Percentiles rank a stretch among this genome's conserved stretches.
These are phyloP conservation scores for Eupithecia insigniata DNA, from an alignment of 2,888 invertebrate genomes.

Conservation along the genomic window DNA sequence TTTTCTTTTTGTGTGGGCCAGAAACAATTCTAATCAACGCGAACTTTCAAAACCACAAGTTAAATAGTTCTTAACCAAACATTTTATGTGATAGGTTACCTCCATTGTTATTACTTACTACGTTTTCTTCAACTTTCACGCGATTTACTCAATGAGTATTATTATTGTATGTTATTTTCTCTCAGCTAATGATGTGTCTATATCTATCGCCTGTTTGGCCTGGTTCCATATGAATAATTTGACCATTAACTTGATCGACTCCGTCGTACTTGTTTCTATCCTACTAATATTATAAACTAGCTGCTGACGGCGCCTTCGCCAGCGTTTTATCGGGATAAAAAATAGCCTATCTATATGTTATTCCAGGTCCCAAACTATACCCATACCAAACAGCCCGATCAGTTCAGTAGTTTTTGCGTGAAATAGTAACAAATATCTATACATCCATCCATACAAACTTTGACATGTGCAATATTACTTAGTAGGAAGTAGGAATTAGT, in stretches of 20 bases:
- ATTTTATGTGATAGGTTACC: constrained; percentile 14
- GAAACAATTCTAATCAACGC: neutral
- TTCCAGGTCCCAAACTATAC: no score
- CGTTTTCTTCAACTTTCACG: constrained; percentile 29
- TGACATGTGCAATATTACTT: no score
- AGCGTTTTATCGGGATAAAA: no score
- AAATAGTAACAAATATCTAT: no score
- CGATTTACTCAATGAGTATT: constrained; percentile 19
- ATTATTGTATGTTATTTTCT: constrained; percentile 27
- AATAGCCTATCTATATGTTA: no score
- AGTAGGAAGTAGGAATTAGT: no score
- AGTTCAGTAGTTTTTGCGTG: no score
- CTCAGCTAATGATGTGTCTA: constrained; percentile 16
- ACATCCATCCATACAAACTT: no score
- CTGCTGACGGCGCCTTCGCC: no score
- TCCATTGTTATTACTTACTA: constrained; percentile 18
- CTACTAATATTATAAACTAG: no score
- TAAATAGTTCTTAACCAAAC: constrained; percentile 16
- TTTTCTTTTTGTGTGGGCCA: neutral
- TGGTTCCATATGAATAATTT: constrained; percentile 36
- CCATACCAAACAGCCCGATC: no score
- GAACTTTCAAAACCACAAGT: neutral
- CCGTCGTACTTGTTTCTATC: constrained; percentile 15
- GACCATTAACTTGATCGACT: constrained; percentile 28
- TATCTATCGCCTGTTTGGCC: constrained; percentile 26